Base-by-base conservation (phyloP, 2,797 vertebrate species). In the Cossypha dichroa region DNA sequence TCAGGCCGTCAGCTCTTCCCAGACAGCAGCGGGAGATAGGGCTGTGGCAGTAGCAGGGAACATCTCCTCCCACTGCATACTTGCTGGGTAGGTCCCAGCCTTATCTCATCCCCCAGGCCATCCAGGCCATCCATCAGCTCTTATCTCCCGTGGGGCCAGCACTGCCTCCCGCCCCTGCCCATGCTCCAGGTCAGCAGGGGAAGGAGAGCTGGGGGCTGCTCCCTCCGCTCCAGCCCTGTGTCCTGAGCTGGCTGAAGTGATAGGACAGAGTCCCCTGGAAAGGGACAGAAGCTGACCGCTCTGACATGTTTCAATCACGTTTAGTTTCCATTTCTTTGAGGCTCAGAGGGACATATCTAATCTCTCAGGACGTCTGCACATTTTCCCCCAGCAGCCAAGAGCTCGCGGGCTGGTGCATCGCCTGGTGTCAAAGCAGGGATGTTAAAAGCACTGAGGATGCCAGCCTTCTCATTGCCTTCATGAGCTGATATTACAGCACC, bases 211-310 rank as follows among this genome's bases (percentile, higher is more conserved):
- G 7, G 5, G 19, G 8, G 7, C 40, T 84, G 70, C 14, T 74
- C 10, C 29, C 25, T 3, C 0, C 0, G 2, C 12, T 0, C 2
- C 29, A 22, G 40, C 13, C 26, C 11, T 1, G 2, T 0, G 5
- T 41, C 16, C 60, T 41, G 12, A 60, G 31, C 28, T 0, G 3
- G 29, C 28, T 86, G 46, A 85, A 84, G 40, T 81, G 17, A 15
- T 2, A 11, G 41, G 38, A 63, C 2, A 0, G 70, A 26, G 13
- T 10, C 23, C 28, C 13, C 55, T 31, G 26, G 12, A 56, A 91
- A 66, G 28, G 29, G 33, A 31, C 21, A 40, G 64, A 49, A 74
- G 41, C 26, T 49, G 59, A 58, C 33, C 55, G 18, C 15, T 84
- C 83, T 34, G 62, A 25, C 17, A 10, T 60, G 17, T 38, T 96